Percentiles rank a stretch among this genome's conserved stretches.
These are phyloP conservation scores for Blennius ocellaris DNA, from an alignment of 2,113 vertebrate genomes.

Conservation along the genomic window DNA sequence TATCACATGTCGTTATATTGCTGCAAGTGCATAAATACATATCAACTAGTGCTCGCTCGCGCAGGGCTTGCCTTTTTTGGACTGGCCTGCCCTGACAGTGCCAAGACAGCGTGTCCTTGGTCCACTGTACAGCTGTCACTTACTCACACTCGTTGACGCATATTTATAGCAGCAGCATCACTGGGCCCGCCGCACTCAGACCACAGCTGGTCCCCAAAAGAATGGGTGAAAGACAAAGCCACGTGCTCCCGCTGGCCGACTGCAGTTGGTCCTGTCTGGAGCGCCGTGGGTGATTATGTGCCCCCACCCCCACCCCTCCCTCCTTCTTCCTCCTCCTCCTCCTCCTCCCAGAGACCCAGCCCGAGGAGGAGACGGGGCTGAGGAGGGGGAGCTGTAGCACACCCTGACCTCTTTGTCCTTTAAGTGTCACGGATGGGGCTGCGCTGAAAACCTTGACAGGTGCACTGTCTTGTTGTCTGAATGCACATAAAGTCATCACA, in stretches of 20 bases:
- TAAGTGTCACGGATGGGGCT: conserved; percentile 64
- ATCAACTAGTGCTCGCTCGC: conserved; percentile 59
- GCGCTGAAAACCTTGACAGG: conserved; percentile 75
- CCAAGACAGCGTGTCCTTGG: conserved; percentile 78
- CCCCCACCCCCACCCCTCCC: conserved; percentile 44
- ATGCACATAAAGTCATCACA: conserved; percentile 51
- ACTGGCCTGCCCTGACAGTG: conserved; percentile 63
- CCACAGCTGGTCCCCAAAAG: conserved; percentile 86
- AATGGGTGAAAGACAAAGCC: conserved; percentile 84
- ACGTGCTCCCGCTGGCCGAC: conserved; percentile 74
- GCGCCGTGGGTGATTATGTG: conserved; percentile 61
- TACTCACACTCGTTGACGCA: conserved; percentile 76
- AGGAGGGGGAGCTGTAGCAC: conserved; percentile 27
- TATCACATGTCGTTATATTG: background rate
- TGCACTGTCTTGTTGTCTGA: conserved; percentile 69
- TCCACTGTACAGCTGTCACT: conserved; percentile 85
- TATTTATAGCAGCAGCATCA: conserved; percentile 88
- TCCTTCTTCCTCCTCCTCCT: background rate
- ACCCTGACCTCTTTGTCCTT: conserved; percentile 69
- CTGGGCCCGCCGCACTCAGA: conserved; percentile 73
- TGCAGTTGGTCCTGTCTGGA: conserved; percentile 77
- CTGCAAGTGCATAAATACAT: conserved; percentile 66
- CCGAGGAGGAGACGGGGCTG: conserved; percentile 28
- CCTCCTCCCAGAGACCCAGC: too few species aligned
- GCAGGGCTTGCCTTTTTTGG: conserved; percentile 77